Evolutionary conservation across 2,113 vertebrate genomes (phyloP), one percentile per base, ranked within the genome.

Genomic region (Callorhinus ursinus): DNA sequence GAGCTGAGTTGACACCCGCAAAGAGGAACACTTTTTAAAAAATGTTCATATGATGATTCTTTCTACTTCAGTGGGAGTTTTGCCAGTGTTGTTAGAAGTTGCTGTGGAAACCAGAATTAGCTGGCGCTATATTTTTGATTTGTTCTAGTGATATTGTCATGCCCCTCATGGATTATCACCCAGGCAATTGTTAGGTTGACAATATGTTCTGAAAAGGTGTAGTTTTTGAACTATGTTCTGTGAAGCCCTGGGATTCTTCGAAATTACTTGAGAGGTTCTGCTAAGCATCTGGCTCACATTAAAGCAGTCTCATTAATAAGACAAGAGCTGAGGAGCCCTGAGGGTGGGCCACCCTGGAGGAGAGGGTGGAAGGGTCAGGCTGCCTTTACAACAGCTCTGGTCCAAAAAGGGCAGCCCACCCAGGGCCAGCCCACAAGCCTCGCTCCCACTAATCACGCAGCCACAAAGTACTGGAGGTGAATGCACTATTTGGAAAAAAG

Each of bases 41-140:
- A 1, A 3, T 51, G 51, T 76, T 88, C 77, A 79, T 15, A 39
- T 10, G 9, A 93, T 31, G 63, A 65, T 15, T 7, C 33, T 59
- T 96, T n/a, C 46, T 61, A 49, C 79, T 67, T 86, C 28, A 61
- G 72, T 69, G 84, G 33, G 88, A 94, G 31, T 87, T 85, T 89
- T 83, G 74, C 93, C 55, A 10, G 22, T 67, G 51, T 19, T 86
- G 42, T 93, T 83, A 46, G 51, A 76, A 88, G 95, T 93, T 95
- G 36, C 94, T 72, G 51, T 92, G 33, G 90, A 85, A 92, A 72
- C 36, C 57, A 92, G 57, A 92, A 88, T 96, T 88, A 59, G 26
- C 61, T 65, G 28, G 5, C 14, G n/a, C 12, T 84, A 0, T 67
- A 49, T 79, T 89, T 96, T 69, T 55, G 2, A 26, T 96, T 89